Evolutionary conservation across 2,888 invertebrate genomes (phyloP).

Genomic region (Erebia epiphron): DNA sequence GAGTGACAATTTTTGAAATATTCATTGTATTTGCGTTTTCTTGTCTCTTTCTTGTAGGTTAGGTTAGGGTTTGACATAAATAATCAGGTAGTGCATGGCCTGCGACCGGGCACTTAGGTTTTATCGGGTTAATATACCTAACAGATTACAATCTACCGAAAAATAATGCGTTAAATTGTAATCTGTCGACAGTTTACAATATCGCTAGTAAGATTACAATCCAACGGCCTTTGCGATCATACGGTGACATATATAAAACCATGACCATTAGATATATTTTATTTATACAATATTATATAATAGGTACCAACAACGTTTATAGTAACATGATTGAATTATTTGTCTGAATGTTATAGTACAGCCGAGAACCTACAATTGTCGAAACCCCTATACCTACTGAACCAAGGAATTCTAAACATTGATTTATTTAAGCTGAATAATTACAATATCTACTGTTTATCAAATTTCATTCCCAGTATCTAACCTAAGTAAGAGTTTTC

Average conservation of each 20-base stretch:
- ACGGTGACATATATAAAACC: slow-evolving; percentile 66
- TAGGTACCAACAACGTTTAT: slow-evolving; percentile 66
- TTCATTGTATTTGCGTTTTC: too few relatives aligned
- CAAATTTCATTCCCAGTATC: neutral
- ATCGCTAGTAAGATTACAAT: too few relatives aligned
- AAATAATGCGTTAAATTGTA: too few relatives aligned
- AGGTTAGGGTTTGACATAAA: too few relatives aligned
- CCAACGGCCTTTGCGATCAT: too few relatives aligned
- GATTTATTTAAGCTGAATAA: slow-evolving; percentile 32
- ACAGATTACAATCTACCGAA: too few relatives aligned
- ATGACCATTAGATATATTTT: slow-evolving; percentile 64
- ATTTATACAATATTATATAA: slow-evolving; percentile 58
- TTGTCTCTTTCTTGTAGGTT: too few relatives aligned
- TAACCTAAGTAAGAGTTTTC: neutral
- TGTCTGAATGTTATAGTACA: slow-evolving; percentile 70
- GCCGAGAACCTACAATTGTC: slow-evolving; percentile 49
- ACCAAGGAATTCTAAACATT: slow-evolving; percentile 40
- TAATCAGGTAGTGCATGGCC: too few relatives aligned
- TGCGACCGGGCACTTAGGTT: too few relatives aligned
- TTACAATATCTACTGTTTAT: neutral
- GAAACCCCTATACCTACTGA: slow-evolving; percentile 43
- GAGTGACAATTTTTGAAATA: too few relatives aligned
- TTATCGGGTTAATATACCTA: too few relatives aligned
- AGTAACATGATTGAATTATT: slow-evolving; percentile 67
- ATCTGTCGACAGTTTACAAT: too few relatives aligned